These are phyloP conservation scores for Nannobrachium achirus DNA, from an alignment of 2,113 vertebrate species.

Conservation along the genomic window DNA sequence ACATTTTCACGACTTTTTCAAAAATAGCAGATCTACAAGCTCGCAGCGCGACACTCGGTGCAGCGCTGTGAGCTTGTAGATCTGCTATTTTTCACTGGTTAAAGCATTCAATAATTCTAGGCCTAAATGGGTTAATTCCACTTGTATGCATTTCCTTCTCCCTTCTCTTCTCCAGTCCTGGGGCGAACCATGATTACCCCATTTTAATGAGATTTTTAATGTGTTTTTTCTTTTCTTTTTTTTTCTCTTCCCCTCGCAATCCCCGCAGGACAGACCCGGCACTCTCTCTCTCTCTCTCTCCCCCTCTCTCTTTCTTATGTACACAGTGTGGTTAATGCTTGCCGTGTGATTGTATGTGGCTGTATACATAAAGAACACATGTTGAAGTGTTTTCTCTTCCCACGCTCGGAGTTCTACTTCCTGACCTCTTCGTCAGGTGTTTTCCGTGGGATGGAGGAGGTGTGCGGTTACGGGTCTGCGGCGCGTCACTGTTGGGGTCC, in stretches of 20 bases:
- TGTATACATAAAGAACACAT: conserved; percentile 36
- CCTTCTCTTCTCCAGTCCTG: conserved; percentile 45
- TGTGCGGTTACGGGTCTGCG: not conserved
- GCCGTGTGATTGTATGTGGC: conserved; percentile 37
- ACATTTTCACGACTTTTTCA: too few relatives aligned
- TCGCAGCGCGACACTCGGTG: too few relatives aligned
- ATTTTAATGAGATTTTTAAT: conserved; percentile 81
- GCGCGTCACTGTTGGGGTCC: not conserved
- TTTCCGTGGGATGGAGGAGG: conserved; percentile 5
- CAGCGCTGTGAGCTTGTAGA: too few relatives aligned
- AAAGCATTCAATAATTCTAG: too few relatives aligned
- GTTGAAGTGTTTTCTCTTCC: conserved; percentile 38
- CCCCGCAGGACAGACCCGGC: conserved; percentile 56
- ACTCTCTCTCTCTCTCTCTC: too few relatives aligned
- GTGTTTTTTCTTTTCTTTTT: conserved; percentile 44
- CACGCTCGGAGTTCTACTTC: conserved; percentile 12
- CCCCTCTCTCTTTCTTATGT: conserved; percentile 37
- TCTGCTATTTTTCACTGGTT: too few relatives aligned
- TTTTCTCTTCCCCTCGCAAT: conserved; percentile 16
- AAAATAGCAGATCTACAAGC: too few relatives aligned
- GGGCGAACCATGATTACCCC: conserved; percentile 77
- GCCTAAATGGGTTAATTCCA: too few relatives aligned
- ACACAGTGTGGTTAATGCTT: conserved; percentile 68
- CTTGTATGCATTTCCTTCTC: conserved; percentile 68
- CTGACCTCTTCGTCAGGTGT: conserved; percentile 15